phyloP scores from a whole-genome alignment of 2,113 vertebrate genomes.

The Rhinichthys klamathensis region DNA sequence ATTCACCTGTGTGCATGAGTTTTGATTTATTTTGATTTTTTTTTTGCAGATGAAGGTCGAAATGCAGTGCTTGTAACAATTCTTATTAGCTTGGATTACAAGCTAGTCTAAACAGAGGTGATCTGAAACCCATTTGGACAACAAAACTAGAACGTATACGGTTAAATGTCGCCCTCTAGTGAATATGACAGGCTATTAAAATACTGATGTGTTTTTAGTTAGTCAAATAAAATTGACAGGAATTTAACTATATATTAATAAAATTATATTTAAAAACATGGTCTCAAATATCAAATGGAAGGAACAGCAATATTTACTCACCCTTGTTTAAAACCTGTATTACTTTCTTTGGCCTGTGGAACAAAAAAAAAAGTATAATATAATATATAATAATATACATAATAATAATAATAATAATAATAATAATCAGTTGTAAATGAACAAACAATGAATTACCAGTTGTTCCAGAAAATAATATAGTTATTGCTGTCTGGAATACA shows the following conservation, averaged over 20 bases:
- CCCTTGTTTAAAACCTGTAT: neutral
- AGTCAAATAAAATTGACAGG: neutral
- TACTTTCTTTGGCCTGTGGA: neutral
- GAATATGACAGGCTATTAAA: neutral
- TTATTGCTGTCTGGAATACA: neutral
- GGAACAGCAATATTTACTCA: neutral
- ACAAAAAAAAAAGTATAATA: no score
- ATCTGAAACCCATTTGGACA: neutral
- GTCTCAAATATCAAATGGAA: neutral
- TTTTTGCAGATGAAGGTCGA: neutral
- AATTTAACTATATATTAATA: neutral
- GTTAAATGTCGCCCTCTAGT: constrained; percentile 39
- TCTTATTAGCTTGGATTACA: neutral
- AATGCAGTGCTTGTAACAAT: neutral
- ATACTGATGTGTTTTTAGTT: neutral
- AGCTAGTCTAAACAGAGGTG: neutral
- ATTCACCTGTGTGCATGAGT: no score
- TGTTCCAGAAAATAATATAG: neutral
- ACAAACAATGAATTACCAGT: neutral
- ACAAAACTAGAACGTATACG: neutral
- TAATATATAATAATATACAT: no score
- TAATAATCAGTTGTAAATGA: neutral
- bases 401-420: neutral
- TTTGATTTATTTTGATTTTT: no score
- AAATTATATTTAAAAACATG: neutral